phyloP scores from a whole-genome alignment of 2,113 vertebrate genomes.

The Amphiprion ocellaris region DNA sequence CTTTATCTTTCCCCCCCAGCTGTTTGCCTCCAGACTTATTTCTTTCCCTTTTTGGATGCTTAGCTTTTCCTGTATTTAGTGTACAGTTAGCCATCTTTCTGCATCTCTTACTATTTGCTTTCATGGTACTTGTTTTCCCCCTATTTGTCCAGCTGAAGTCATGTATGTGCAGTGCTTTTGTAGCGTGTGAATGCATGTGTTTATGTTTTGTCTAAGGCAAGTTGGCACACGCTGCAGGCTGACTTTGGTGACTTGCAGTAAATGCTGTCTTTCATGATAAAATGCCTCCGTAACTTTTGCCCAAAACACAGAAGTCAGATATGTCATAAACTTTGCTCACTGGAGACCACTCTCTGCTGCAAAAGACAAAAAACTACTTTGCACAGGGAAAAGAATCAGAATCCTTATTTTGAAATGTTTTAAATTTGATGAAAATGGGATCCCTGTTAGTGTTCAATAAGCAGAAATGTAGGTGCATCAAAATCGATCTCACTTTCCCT shows the following conservation, averaged over 20 bases:
- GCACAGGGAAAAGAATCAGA: not conserved
- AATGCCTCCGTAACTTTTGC: not conserved
- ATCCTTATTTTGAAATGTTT: not conserved
- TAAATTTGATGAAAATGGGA: not conserved
- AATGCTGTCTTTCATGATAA: not conserved
- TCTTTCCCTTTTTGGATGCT: not conserved
- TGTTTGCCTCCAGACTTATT: not conserved
- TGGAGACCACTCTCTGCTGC: not conserved
- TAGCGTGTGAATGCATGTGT: not conserved
- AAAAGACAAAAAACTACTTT: not conserved
- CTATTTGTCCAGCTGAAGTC: not conserved
- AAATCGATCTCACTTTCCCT: constrained; percentile 5
- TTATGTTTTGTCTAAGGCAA: constrained; percentile 40
- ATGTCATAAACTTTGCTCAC: not conserved
- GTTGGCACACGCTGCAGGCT: not conserved
- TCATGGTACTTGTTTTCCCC: not conserved
- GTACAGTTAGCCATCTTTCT: not conserved
- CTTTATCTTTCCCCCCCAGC: not conserved
- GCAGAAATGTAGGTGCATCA: not conserved
- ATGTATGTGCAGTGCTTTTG: not conserved
- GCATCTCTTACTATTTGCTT: constrained; percentile 1
- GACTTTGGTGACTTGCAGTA: not conserved
- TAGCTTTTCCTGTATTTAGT: not conserved
- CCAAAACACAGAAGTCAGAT: too few relatives aligned
- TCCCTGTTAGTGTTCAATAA: not conserved